Conservation (phyloP, 2,888 invertebrate species). For the Pteria penguin region DNA sequence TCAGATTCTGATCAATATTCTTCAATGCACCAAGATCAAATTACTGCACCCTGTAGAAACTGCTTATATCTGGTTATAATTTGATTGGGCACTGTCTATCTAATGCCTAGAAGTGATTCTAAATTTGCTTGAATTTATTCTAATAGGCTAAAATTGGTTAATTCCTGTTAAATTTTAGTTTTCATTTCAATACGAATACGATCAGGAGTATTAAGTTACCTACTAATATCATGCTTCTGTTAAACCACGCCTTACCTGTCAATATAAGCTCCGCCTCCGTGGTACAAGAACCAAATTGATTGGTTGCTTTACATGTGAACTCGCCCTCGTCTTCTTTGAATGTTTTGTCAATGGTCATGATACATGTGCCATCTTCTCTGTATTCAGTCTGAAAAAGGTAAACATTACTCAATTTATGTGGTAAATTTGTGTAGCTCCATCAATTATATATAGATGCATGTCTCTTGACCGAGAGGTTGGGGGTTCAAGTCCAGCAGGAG, state of each 20-base stretch:
- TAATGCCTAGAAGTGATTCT: no score
- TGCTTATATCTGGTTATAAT: no score
- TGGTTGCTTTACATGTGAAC: conserved; percentile 96
- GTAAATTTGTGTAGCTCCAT: no score
- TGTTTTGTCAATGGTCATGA: conserved; percentile 94
- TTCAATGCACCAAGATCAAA: no score
- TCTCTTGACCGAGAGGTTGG: no score
- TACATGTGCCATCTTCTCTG: conserved; percentile 83
- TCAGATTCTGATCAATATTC: no score
- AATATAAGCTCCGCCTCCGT: conserved; percentile 82
- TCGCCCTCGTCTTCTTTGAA: conserved; percentile 98
- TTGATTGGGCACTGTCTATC: no score
- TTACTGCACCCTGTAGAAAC: no score
- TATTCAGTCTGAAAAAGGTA: conserved; percentile 54
- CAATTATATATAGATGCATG: no score
- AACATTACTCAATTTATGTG: no score
- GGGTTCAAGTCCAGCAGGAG: no score
- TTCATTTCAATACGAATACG: not conserved
- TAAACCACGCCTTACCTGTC: conserved; percentile 61
- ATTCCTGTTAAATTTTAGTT: not conserved
- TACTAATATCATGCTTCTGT: not conserved
- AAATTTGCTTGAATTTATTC: not conserved
- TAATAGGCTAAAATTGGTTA: not conserved
- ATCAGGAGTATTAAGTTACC: not conserved
- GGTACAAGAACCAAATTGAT: conserved; percentile 95